phyloP scores from a whole-genome alignment of 2,888 invertebrate species.

The Ptychoptera contaminata region DNA sequence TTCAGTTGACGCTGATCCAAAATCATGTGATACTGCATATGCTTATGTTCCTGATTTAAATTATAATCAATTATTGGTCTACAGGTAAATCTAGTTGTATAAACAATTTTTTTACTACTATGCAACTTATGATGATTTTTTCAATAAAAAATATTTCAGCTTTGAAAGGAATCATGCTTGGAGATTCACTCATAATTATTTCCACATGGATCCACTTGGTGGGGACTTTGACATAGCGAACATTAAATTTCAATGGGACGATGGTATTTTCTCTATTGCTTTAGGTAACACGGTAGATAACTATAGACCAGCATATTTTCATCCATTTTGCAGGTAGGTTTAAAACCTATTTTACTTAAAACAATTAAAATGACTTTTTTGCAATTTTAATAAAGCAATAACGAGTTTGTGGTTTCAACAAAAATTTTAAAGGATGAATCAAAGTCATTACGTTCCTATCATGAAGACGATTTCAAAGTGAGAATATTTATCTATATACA shows the following conservation, averaged over 20 bases:
- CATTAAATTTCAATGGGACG: slow-evolving; percentile 60
- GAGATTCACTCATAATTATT: neutral
- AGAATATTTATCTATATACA: slow-evolving; percentile 5
- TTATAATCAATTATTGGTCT: slow-evolving; percentile 26
- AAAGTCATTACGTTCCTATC: slow-evolving; percentile 35
- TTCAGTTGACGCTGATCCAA: slow-evolving; percentile 42
- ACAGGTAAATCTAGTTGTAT: slow-evolving; percentile 22
- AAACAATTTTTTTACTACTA: too few species aligned
- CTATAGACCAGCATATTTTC: slow-evolving; percentile 53
- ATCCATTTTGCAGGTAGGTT: slow-evolving; percentile 44
- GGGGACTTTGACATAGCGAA: slow-evolving; percentile 50
- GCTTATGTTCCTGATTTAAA: slow-evolving; percentile 47
- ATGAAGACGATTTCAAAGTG: slow-evolving; percentile 38
- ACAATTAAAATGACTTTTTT: neutral
- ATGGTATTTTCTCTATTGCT: slow-evolving; percentile 61
- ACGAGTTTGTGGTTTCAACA: slow-evolving; percentile 55
- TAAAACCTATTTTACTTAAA: neutral
- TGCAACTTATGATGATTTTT: too few species aligned
- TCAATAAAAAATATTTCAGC: too few species aligned
- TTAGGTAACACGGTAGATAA: slow-evolving; percentile 39
- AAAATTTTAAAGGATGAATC: slow-evolving; percentile 39
- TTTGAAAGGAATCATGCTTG: too few species aligned
- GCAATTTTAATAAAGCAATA: slow-evolving; percentile 31
- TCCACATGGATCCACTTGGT: neutral
- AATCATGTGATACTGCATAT: slow-evolving; percentile 44